Evolutionary conservation across 2,113 vertebrate genomes (phyloP).

Genomic region (Sinocyclocheilus anshuiensis): DNA sequence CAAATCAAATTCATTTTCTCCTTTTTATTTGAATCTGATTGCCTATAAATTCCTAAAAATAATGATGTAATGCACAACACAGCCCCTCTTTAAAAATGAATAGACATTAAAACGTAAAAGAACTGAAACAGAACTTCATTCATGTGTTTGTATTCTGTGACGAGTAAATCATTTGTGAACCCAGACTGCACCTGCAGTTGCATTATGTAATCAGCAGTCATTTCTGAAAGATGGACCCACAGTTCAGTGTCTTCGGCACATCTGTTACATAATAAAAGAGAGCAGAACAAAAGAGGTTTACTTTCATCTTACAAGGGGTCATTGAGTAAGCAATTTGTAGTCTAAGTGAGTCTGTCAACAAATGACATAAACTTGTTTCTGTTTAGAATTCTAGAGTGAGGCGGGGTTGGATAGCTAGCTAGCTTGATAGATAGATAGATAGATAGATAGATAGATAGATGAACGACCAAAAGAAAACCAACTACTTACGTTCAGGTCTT

Average conservation of each 20-base stretch:
- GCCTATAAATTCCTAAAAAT: background rate
- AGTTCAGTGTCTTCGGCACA: background rate
- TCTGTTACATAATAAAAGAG: conserved; percentile 15
- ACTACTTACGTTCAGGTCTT: background rate
- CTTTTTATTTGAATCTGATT: background rate
- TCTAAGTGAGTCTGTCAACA: background rate
- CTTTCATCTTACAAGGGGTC: background rate
- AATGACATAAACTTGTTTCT: background rate
- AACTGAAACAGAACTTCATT: background rate
- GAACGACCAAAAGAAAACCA: background rate
- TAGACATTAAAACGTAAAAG: background rate
- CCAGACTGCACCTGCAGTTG: background rate
- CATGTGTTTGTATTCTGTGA: background rate
- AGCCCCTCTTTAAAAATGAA: background rate
- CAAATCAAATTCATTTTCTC: background rate
- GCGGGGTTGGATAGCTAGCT: too few species aligned
- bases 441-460: background rate
- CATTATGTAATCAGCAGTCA: background rate
- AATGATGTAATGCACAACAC: background rate
- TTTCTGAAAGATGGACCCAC: background rate
- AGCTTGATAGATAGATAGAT: background rate
- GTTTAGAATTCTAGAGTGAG: background rate
- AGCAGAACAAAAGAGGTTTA: conserved; percentile 14
- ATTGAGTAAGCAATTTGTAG: conserved; percentile 8
- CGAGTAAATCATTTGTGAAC: background rate